Base-by-base conservation (phyloP, 1,140 invertebrate genomes). In the Mylabris phalerata region DNA sequence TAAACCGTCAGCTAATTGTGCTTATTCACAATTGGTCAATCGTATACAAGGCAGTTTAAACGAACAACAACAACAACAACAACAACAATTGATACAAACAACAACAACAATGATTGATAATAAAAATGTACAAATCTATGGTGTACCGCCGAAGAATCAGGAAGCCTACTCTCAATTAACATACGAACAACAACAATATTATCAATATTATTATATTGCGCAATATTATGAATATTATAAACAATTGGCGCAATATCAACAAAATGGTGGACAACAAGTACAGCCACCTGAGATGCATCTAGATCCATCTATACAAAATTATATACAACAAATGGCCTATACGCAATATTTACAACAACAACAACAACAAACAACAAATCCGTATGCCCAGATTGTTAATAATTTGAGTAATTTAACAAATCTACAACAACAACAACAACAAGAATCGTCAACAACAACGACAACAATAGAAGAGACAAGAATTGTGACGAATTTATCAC, bases 1-100 rank as follows among this genome's bases (percentile, higher is more conserved):
- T 46, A 57, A 57, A 42, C 48, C 89, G 27, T 88, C 88, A 5
- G 84, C 86, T 0, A 85, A 92, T 75, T 92, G 88, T 74, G 84
- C 89, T 44, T 93, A 93, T 72, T 89, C 87, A 9, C 85, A 90
- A 79, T 77, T 92, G 45, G 87, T 92, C 11, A 89, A 85, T 65
- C 86, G 88, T 73, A 90, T 92, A 59, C 86, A 87, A 58, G 88
- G 87, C 82, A 78, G 56, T 75, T 80, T 4, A 74, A 76, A 11
- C 64, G 75, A 64, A 24, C 45, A 9, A 6, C 45, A 13, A 57
- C 51, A 55, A 41, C 39, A 19, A n/a, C n/a, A n/a, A 38, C 46
- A 55, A 26, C 38, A 24, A 6, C 52, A 19, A 2, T 19, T 19
- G 19, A 19, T 19, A 19, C 19, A 19, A 19, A 19, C 19, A 3